Evolutionary conservation across 1,140 invertebrate species (phyloP), one percentile per base, ranked within the genome.

Genomic region (Caenorhabditis tropicalis): DNA sequence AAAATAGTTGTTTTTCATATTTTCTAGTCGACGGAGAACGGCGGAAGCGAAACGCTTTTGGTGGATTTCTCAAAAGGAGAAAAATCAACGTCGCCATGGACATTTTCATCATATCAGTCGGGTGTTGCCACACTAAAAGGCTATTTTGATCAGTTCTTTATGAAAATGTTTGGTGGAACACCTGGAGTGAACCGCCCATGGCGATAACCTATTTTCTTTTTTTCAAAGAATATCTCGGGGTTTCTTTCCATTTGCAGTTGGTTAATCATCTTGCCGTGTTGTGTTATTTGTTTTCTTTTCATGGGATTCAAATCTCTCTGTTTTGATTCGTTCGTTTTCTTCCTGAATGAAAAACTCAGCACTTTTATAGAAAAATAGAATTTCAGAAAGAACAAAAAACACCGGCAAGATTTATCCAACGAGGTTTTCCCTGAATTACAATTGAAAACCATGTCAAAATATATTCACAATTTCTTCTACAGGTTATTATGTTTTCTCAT

Each of bases 121-220:
- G 60, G 60, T 51, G 16, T 60, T 24, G 58, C 56, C 82, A 24
- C 31, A 12, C 19, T 82, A 7, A 65, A 74, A 46, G 27, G 31
- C 1, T 74, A 82, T 82, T 82, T 82, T 33, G 56, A 58, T 60
- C 39, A 58, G 31, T 82, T 82, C 49, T 82, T 82, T 29, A 29
- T 60, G 19, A 82, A 49, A 74, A 82, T 82, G 58, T 82, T 82
- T 49, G 81, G 60, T 29, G 82, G 58, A 74, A 74, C 36, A 46
- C 65, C 58, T 10, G 43, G 74, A 31, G 60, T 51, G 19, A 65
- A 70, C n/a, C 27, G 36, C 9, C 65, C 65, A 2, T 74, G 65
- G 65, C 65, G 65, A 74, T 74, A n/a, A 74, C 21, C 2, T 43
- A 15, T 12, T 39, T 74, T 46, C 10, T 58, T 58, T 51, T 43